phyloP scores from a whole-genome alignment of 1,140 invertebrate genomes.

The Vollenhovia emeryi region DNA sequence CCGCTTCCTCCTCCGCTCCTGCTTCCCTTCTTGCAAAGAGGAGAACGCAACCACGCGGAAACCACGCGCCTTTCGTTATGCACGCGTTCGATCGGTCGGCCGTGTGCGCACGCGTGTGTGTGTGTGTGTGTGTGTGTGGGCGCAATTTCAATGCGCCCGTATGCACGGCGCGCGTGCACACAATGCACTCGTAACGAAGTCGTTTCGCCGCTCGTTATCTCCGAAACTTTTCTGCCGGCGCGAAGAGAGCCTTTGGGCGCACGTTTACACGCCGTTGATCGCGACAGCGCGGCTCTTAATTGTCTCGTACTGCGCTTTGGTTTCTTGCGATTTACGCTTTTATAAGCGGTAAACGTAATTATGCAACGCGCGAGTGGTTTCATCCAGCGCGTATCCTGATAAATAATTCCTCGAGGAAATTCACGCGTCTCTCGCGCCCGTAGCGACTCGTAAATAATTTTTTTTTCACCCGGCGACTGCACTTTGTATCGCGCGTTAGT shows the following conservation, averaged over 20 bases:
- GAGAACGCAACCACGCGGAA: constrained; percentile 59
- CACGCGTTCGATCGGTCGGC: constrained; percentile 3
- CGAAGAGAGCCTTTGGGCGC: neutral
- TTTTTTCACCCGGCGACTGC: neutral
- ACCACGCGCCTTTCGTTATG: constrained; percentile 36
- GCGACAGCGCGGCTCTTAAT: constrained; percentile 2
- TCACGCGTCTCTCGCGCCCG: neutral
- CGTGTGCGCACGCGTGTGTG: no score
- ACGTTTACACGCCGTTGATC: constrained; percentile 25
- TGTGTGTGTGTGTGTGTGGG: constrained; percentile 18
- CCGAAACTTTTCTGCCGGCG: constrained; percentile 28
- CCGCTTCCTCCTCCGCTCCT: constrained; percentile 12
- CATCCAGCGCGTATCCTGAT: neutral
- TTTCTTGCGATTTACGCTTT: neutral
- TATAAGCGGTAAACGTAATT: neutral
- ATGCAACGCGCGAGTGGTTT: neutral
- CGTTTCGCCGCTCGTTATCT: constrained; percentile 31
- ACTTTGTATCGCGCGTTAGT: neutral
- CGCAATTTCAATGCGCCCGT: constrained; percentile 27
- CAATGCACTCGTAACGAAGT: constrained; percentile 39
- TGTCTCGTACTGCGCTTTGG: neutral
- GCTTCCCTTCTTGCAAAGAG: constrained; percentile 15
- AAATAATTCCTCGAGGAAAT: neutral
- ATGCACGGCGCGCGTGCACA: neutral
- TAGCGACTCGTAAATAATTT: no score